Evolutionary conservation across 2,888 invertebrate genomes (phyloP).

Genomic region (Temnothorax ravouxi): DNA sequence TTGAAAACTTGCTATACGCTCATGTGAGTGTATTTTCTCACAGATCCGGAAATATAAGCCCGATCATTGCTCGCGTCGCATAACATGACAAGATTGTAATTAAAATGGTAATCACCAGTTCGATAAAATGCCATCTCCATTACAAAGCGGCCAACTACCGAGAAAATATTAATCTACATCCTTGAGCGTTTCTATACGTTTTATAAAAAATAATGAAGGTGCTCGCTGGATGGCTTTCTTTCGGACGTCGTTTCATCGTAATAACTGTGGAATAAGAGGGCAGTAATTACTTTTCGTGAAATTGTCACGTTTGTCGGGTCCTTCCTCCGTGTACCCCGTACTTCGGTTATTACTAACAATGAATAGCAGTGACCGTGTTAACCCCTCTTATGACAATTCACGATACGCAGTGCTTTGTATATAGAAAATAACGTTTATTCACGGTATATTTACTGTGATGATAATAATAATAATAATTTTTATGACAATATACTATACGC

Average conservation of each 20-base stretch:
- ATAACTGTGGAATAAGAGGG: constrained; percentile 72
- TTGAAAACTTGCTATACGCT: neutral
- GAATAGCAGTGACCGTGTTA: constrained; percentile 62
- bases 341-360: constrained; percentile 72
- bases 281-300: constrained; percentile 75
- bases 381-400: constrained; percentile 60
- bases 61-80: constrained; percentile 36
- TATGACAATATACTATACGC: neutral
- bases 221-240: constrained; percentile 53
- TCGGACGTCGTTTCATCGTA: constrained; percentile 64
- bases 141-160: constrained; percentile 45
- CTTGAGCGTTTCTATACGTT: constrained; percentile 50
- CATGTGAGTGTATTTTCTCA: constrained; percentile 18
- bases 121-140: constrained; percentile 54
- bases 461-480: neutral
- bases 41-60: neutral
- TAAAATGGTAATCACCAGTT: constrained; percentile 51
- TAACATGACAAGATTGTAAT: constrained; percentile 48
- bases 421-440: constrained; percentile 5
- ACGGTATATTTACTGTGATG: neutral
- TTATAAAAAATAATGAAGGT: constrained; percentile 55
- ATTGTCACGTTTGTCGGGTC: constrained; percentile 70
- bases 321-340: constrained; percentile 46
- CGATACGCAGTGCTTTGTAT: constrained; percentile 19
- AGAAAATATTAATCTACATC: constrained; percentile 54